Evolutionary conservation across 2,113 vertebrate species (phyloP).

Genomic region (Hemiscyllium ocellatum): DNA sequence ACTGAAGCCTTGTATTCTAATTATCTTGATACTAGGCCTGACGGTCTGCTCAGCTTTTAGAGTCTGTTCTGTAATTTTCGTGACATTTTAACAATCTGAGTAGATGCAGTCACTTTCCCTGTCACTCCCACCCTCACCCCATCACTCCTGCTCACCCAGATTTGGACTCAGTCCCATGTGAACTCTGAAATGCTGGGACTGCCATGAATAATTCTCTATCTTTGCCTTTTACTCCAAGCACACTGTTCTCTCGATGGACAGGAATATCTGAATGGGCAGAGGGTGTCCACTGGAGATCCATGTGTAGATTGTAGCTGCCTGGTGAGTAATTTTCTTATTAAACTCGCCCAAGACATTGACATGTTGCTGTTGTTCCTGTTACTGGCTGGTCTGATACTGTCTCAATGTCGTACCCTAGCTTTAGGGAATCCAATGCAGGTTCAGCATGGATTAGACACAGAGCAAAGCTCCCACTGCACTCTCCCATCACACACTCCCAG

Average conservation of each 20-base stretch:
- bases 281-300: constrained; percentile 49
- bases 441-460: not conserved
- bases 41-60: no score
- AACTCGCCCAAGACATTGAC: no score
- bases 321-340: constrained; percentile 49
- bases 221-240: constrained; percentile 44
- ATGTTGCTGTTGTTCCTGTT: not conserved
- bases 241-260: constrained; percentile 61
- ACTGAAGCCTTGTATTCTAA: no score
- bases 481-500: not conserved
- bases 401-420: not conserved
- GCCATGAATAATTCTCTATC: not conserved
- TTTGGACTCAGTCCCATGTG: not conserved
- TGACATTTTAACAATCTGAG: no score
- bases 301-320: constrained; percentile 60
- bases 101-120: no score
- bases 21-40: no score
- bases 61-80: no score
- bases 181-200: not conserved
- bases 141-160: not conserved
- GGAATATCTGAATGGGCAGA: constrained; percentile 54
- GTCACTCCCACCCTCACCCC: not conserved
- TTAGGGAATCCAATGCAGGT: not conserved
- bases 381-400: no score
- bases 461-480: not conserved